Percentiles rank a stretch among this genome's conserved stretches.
These are phyloP conservation scores for Mormyrops boulengeri DNA, from an alignment of 2,797 vertebrate species.

Conservation along the genomic window DNA sequence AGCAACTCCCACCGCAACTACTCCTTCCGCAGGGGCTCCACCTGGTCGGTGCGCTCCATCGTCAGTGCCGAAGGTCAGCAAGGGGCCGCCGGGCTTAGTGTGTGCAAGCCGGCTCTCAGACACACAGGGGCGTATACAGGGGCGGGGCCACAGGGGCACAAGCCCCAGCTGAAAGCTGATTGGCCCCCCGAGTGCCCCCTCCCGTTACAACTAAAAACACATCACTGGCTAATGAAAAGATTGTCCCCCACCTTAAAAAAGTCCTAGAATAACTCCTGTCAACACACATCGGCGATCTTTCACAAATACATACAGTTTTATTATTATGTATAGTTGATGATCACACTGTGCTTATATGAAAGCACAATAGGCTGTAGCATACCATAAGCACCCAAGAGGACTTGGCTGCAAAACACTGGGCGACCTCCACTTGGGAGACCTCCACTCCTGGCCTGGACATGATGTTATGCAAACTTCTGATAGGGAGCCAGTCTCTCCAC, in stretches of 20 bases:
- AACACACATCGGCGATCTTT: neutral
- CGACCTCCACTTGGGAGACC: neutral
- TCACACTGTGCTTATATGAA: neutral
- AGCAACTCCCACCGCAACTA: conserved; percentile 97
- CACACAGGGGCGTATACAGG: neutral
- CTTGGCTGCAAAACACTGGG: neutral
- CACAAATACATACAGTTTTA: neutral
- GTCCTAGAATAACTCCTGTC: neutral
- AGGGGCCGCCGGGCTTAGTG: neutral
- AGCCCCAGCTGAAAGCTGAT: neutral
- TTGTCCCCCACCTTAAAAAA: neutral
- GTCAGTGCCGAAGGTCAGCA: conserved; percentile 86
- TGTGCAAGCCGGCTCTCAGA: neutral
- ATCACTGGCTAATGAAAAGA: neutral
- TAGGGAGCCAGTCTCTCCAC: neutral
- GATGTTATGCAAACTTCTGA: neutral
- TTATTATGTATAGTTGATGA: neutral
- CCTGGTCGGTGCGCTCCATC: conserved; percentile 90
- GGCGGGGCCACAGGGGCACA: neutral
- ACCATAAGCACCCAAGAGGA: neutral
- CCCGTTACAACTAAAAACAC: neutral
- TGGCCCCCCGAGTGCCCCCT: neutral
- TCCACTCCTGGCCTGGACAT: neutral
- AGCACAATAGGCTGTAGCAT: neutral
- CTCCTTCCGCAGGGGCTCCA: conserved; percentile 89